Evolutionary conservation across 2,797 vertebrate species (phyloP).

Genomic region (Artibeus jamaicensis): DNA sequence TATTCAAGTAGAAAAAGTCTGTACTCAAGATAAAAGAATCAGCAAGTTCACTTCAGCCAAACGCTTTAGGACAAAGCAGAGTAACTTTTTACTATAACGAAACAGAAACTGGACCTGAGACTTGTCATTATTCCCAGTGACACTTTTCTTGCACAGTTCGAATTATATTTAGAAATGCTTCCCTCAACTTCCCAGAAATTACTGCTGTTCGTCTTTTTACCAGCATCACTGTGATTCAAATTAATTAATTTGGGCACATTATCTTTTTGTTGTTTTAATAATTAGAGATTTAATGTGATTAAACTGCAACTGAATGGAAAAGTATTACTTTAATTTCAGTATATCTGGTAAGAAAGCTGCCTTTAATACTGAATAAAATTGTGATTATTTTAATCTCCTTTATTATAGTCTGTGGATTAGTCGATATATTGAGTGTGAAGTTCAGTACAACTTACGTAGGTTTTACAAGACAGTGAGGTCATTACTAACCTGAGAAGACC

Average conservation of each 20-base stretch:
- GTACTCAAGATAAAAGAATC: neutral
- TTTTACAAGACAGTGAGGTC: conserved; percentile 59
- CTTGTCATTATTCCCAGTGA: neutral
- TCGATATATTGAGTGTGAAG: conserved; percentile 25
- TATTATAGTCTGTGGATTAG: neutral
- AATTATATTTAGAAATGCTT: neutral
- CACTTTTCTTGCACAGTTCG: conserved; percentile 17
- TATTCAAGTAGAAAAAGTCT: neutral
- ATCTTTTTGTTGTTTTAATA: conserved; percentile 41
- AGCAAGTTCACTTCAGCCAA: neutral
- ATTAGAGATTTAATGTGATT: conserved; percentile 45
- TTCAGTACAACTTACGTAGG: conserved; percentile 20
- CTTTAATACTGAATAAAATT: conserved; percentile 30
- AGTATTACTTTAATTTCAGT: conserved; percentile 39
- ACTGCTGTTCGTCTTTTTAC: neutral
- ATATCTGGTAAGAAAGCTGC: conserved; percentile 38
- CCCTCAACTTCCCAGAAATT: conserved; percentile 36
- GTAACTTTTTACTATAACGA: conserved; percentile 33
- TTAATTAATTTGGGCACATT: neutral
- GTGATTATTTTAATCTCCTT: conserved; percentile 17
- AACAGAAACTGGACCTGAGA: conserved; percentile 16
- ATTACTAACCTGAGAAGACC: conserved; percentile 25
- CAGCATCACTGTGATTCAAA: neutral
- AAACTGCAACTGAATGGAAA: conserved; percentile 28
- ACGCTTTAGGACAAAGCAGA: conserved; percentile 30